Percentiles rank a stretch among this genome's conserved stretches.
Evolutionary conservation across 2,113 vertebrate genomes (phyloP).

Genomic region (Platysternon megacephalum): DNA sequence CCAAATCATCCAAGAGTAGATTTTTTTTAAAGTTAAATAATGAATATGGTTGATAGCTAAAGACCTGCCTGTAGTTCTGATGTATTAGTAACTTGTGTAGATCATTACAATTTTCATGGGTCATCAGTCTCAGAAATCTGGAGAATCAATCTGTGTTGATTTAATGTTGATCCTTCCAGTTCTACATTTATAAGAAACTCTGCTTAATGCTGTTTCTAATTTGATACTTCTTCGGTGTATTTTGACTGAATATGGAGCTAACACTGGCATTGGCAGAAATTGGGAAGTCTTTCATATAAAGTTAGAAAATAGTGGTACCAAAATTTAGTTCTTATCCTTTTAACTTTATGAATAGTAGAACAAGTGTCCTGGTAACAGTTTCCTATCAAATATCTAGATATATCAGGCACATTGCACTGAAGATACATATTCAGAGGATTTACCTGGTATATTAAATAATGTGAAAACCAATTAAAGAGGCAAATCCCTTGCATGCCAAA

Average conservation of each 20-base stretch:
- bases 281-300: background rate
- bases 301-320: background rate
- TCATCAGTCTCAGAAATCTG: background rate
- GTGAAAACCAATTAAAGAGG: background rate
- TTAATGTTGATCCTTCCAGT: background rate
- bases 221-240: background rate
- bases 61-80: background rate
- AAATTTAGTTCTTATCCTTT: background rate
- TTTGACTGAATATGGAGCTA: background rate
- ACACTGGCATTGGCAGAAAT: background rate
- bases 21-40: background rate
- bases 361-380: background rate
- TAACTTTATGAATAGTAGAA: background rate
- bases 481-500: background rate
- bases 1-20: background rate
- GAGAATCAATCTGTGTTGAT: background rate
- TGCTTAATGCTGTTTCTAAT: background rate
- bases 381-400: background rate
- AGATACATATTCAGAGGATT: background rate
- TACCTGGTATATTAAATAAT: background rate
- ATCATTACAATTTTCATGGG: background rate
- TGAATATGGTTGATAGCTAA: background rate
- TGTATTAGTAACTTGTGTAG: background rate
- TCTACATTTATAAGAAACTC: background rate
- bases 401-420: background rate